phyloP scores from a whole-genome alignment of 2,888 invertebrate species.

The Acleris literana region DNA sequence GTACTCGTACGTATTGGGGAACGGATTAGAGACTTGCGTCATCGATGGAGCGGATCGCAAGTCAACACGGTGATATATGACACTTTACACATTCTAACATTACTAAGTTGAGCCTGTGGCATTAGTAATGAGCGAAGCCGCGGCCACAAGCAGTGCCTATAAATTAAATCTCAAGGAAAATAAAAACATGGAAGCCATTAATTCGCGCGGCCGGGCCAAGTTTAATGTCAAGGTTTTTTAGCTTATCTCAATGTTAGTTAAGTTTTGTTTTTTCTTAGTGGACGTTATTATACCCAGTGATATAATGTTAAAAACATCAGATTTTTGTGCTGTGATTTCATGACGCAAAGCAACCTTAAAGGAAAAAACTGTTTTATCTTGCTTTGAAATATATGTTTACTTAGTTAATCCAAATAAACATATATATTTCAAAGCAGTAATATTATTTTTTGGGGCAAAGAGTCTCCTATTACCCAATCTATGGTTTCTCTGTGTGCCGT shows the following conservation, averaged over 20 bases:
- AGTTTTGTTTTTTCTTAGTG: constrained; percentile 75
- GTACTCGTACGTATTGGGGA: constrained; percentile 31
- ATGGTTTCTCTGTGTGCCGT: too few species aligned
- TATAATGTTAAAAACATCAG: constrained; percentile 60
- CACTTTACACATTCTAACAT: constrained; percentile 78
- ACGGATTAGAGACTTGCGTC: constrained; percentile 56
- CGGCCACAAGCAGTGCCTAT: constrained; percentile 73
- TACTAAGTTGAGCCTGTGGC: constrained; percentile 68
- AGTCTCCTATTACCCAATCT: too few species aligned
- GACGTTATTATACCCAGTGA: constrained; percentile 70
- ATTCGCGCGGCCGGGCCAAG: constrained; percentile 82
- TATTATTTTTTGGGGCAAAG: too few species aligned
- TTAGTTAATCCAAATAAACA: too few species aligned
- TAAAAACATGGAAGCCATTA: constrained; percentile 84
- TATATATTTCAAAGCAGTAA: too few species aligned
- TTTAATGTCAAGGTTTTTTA: constrained; percentile 83
- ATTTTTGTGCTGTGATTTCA: constrained; percentile 46
- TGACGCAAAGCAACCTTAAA: not conserved
- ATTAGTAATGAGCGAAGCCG: constrained; percentile 79
- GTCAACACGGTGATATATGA: constrained; percentile 79
- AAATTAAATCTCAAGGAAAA: constrained; percentile 84
- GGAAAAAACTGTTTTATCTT: not conserved
- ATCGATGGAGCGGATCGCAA: constrained; percentile 59
- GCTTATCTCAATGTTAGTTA: constrained; percentile 80
- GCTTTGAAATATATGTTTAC: too few species aligned